phyloP scores from a whole-genome alignment of 2,888 invertebrate species.

The Meloe dianella region DNA sequence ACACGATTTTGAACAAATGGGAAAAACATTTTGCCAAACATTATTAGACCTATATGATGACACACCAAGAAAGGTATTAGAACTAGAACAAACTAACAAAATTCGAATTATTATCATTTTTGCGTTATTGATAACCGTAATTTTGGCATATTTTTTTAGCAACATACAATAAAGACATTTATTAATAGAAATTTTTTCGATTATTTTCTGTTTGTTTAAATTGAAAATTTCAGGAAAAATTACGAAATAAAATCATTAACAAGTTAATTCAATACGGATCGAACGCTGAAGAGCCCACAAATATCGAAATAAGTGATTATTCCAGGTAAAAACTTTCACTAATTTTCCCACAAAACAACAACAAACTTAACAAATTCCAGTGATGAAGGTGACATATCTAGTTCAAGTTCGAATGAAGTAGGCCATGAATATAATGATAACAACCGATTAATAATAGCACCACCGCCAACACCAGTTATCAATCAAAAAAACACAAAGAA shows the following conservation, averaged over 20 bases:
- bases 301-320: conserved; percentile 85
- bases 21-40: conserved; percentile 91
- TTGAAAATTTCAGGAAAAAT: conserved; percentile 66
- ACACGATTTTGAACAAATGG: conserved; percentile 80
- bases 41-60: conserved; percentile 89
- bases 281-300: conserved; percentile 86
- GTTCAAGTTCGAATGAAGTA: conserved; percentile 68
- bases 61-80: conserved; percentile 76
- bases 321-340: conserved; percentile 72
- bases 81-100: conserved; percentile 14
- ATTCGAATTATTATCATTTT: conserved; percentile 23
- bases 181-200: background rate
- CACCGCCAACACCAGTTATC: conserved; percentile 75
- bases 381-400: conserved; percentile 81
- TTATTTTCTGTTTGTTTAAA: background rate
- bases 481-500: conserved; percentile 50
- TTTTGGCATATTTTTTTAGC: conserved; percentile 24
- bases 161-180: conserved; percentile 10
- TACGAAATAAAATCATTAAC: conserved; percentile 80
- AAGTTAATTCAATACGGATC: conserved; percentile 83
- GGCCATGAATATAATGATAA: conserved; percentile 44
- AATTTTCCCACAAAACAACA: background rate
- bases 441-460: conserved; percentile 62
- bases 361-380: conserved; percentile 57
- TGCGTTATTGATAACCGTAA: conserved; percentile 19